A percentile compares a stretch with the other conserved stretches of the same genome.
These are phyloP conservation scores for Xiphophorus hellerii DNA, from an alignment of 2,113 vertebrate genomes.

Conservation along the genomic window DNA sequence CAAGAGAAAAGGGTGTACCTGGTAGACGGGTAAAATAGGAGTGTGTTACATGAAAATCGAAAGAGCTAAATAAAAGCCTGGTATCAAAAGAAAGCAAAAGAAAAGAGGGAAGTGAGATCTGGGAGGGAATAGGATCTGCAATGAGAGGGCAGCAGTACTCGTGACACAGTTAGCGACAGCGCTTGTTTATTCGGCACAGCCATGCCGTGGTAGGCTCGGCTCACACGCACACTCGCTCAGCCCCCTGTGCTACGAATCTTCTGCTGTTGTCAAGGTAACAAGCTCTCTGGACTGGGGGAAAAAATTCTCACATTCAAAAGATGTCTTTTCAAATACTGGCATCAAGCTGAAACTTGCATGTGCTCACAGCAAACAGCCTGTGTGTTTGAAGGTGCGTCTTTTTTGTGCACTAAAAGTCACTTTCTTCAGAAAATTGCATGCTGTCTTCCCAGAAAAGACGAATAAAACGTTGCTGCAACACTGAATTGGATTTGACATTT, in stretches of 20 bases:
- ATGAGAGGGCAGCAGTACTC: conserved; percentile 62
- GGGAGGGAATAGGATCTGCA: conserved; percentile 39
- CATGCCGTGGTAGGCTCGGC: conserved; percentile 61
- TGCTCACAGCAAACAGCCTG: conserved; percentile 24
- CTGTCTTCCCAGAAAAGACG: neutral
- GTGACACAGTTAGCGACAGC: conserved; percentile 76
- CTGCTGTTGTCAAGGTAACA: conserved; percentile 85
- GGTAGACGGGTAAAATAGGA: conserved; percentile 28
- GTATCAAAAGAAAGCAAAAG: conserved; percentile 47
- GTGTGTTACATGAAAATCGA: conserved; percentile 32
- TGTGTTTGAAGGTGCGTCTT: conserved; percentile 20
- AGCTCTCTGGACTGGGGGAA: conserved; percentile 58
- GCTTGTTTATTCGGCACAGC: conserved; percentile 75
- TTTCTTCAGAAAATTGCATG: neutral
- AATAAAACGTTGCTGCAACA: neutral
- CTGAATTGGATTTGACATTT: neutral
- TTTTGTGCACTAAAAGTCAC: neutral
- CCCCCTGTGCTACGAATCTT: conserved; percentile 65
- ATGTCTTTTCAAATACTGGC: conserved; percentile 60
- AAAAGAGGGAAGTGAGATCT: conserved; percentile 22
- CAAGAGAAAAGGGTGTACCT: conserved; percentile 19
- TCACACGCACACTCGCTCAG: conserved; percentile 62
- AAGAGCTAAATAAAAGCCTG: conserved; percentile 47
- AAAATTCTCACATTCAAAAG: conserved; percentile 68
- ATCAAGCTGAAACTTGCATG: conserved; percentile 55